Evolutionary conservation across 2,888 invertebrate genomes (phyloP).

Genomic region (Seladonia tumulorum): DNA sequence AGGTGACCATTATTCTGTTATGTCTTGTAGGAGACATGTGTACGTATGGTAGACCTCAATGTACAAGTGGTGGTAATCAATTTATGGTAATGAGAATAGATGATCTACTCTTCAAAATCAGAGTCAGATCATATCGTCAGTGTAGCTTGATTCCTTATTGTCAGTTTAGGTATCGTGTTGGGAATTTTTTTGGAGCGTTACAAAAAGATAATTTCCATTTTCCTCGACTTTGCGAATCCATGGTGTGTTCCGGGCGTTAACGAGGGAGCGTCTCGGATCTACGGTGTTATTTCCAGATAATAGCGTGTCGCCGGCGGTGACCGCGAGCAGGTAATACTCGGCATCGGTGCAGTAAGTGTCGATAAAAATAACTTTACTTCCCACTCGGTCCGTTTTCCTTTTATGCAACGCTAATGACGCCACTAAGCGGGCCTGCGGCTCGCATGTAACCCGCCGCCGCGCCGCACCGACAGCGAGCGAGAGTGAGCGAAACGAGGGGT

Average conservation of each 20-base stretch:
- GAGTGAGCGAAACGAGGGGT: slow-evolving; percentile 17
- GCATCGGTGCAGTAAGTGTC: slow-evolving; percentile 31
- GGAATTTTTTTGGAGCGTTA: neutral
- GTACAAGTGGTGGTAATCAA: too few relatives aligned
- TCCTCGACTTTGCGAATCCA: neutral
- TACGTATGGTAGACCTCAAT: too few relatives aligned
- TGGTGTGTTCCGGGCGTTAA: neutral
- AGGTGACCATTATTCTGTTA: too few relatives aligned
- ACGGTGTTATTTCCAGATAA: neutral
- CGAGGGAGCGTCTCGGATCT: neutral
- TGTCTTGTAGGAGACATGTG: too few relatives aligned
- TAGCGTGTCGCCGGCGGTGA: neutral
- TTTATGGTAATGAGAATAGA: too few relatives aligned
- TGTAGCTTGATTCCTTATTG: neutral
- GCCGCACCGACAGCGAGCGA: too few relatives aligned
- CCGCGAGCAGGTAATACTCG: slow-evolving; percentile 19
- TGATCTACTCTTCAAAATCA: too few relatives aligned
- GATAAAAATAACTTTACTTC: slow-evolving; percentile 52
- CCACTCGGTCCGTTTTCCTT: slow-evolving; percentile 46
- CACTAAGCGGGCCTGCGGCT: slow-evolving; percentile 41
- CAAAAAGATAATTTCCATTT: neutral
- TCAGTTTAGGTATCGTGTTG: neutral
- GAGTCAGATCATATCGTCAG: too few relatives aligned
- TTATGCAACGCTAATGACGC: slow-evolving; percentile 62
- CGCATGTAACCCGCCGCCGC: slow-evolving; percentile 38